phyloP scores from a whole-genome alignment of 2,113 vertebrate species.

The Microcebus ravelobensis region DNA sequence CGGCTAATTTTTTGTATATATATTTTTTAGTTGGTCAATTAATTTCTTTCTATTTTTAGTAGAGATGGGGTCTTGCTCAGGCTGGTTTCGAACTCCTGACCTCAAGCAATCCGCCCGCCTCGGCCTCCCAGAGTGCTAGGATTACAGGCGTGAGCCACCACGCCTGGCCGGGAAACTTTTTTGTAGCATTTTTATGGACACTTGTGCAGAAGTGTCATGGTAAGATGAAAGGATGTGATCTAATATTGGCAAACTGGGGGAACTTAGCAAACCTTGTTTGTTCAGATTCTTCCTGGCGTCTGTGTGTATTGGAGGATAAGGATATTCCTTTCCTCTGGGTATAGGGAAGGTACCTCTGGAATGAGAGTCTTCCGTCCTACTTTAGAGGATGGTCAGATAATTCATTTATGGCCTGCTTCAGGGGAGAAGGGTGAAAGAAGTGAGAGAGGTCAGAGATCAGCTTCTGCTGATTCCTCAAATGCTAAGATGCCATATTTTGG shows the following conservation, averaged over 20 bases:
- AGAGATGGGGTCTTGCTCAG: too few species aligned
- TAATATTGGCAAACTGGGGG: too few species aligned
- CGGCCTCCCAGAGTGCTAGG: too few species aligned
- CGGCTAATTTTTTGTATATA: too few species aligned
- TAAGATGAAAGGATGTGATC: neutral
- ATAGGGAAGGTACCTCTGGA: neutral
- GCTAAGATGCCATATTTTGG: neutral
- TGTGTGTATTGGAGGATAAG: neutral
- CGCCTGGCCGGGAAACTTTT: too few species aligned
- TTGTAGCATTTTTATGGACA: neutral
- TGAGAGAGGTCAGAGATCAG: neutral
- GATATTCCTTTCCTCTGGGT: neutral
- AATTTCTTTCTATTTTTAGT: too few species aligned
- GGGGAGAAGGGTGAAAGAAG: neutral
- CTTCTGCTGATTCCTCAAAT: neutral
- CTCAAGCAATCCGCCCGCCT: too few species aligned
- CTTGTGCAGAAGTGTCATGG: too few species aligned
- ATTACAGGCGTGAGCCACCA: too few species aligned
- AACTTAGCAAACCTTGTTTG: neutral
- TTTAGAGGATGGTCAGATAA: neutral
- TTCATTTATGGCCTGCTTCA: neutral
- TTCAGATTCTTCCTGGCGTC: neutral
- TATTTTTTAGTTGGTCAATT: too few species aligned
- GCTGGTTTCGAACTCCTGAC: too few species aligned
- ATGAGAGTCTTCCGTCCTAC: neutral